Evolutionary conservation across 2,888 invertebrate species (phyloP).

Genomic region (Ommatoiulus sabulosus): DNA sequence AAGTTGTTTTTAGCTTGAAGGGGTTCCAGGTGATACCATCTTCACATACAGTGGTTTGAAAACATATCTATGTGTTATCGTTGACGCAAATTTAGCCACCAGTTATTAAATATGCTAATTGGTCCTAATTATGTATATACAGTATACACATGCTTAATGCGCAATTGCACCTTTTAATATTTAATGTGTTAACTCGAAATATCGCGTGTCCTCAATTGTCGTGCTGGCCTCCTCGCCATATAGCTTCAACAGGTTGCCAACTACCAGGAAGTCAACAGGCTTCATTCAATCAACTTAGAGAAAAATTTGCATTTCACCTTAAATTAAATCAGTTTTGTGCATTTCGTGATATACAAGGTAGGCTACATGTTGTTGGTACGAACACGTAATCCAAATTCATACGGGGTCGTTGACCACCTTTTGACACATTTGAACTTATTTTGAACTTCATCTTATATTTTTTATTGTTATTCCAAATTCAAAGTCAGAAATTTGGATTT

Average conservation of each 20-base stretch:
- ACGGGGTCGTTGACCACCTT: background rate
- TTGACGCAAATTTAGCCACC: background rate
- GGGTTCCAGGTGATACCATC: no score
- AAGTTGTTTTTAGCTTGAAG: background rate
- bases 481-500: no score
- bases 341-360: no score
- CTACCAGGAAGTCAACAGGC: background rate
- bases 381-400: background rate
- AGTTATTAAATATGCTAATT: background rate
- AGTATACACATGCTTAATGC: background rate
- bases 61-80: background rate
- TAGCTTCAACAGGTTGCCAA: background rate
- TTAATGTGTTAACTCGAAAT: background rate
- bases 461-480: no score
- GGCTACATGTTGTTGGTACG: background rate
- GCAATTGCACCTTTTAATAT: background rate
- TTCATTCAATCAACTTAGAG: background rate
- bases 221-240: background rate
- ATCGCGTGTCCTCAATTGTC: background rate
- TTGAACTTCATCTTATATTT: no score
- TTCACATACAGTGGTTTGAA: background rate
- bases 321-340: background rate
- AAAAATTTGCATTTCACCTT: background rate
- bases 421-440: no score
- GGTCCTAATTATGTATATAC: background rate